These are phyloP conservation scores for Apodemus agrarius DNA, from an alignment of 2,797 vertebrate species.

Conservation along the genomic window DNA sequence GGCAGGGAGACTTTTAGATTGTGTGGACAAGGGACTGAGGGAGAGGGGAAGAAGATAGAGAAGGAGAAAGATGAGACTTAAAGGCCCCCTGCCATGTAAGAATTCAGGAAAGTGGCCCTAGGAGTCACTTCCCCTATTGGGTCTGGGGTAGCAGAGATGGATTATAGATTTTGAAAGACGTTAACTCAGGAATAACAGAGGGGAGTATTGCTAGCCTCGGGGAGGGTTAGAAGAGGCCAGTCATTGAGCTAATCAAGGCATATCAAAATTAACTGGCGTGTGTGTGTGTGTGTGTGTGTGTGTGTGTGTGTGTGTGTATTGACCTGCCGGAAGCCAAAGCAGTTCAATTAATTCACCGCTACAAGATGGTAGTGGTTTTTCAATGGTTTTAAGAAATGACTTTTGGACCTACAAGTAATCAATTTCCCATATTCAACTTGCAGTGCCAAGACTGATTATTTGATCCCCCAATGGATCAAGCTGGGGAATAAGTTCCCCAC, in stretches of 20 bases:
- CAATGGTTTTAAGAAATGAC: not conserved
- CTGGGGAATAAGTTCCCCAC: not conserved
- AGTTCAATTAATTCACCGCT: not conserved
- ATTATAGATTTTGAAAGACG: not conserved
- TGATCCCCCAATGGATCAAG: not conserved
- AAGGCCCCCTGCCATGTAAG: not conserved
- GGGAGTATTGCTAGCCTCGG: not conserved
- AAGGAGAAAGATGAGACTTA: not conserved
- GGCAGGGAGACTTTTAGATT: not conserved
- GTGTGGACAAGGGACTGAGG: not conserved
- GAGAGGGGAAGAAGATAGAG: not conserved
- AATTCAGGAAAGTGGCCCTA: not conserved
- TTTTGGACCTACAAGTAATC: conserved; percentile 20
- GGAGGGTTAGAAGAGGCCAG: not conserved
- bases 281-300: not conserved
- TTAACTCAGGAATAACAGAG: not conserved
- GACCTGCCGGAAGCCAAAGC: not conserved
- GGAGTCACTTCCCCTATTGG: not conserved
- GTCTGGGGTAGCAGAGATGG: not conserved
- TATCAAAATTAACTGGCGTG: not conserved
- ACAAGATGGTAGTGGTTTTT: not conserved
- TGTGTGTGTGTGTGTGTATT: not conserved
- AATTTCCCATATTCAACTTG: not conserved
- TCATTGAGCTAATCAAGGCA: not conserved
- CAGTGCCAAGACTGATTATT: not conserved